Evolutionary conservation across 1,140 invertebrate genomes (phyloP).

Genomic region (Aphidius ervi): DNA sequence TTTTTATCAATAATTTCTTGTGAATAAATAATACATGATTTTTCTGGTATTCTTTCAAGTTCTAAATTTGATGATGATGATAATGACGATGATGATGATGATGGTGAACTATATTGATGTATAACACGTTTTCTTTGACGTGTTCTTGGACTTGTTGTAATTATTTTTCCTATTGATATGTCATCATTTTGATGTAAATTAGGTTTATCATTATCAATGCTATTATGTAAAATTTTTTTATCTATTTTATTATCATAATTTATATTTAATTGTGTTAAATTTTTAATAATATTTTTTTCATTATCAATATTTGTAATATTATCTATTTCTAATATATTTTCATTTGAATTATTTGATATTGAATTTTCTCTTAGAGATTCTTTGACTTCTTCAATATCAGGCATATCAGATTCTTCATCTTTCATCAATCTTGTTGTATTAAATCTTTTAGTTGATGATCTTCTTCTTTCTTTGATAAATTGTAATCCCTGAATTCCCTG

Average conservation of each 20-base stretch:
- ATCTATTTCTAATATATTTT: neutral
- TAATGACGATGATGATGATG: slow-evolving; percentile 26
- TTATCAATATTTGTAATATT: neutral
- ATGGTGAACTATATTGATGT: slow-evolving; percentile 29
- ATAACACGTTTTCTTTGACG: slow-evolving; percentile 18
- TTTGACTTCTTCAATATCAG: slow-evolving; percentile 37
- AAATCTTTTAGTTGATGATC: slow-evolving; percentile 29
- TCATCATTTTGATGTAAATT: neutral
- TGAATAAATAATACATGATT: neutral
- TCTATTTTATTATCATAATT: neutral
- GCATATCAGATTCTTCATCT: slow-evolving; percentile 28
- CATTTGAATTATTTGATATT: slow-evolving; percentile 9
- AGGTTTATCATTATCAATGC: neutral
- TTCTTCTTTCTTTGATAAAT: slow-evolving; percentile 27
- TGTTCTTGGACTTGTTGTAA: neutral
- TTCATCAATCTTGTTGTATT: slow-evolving; percentile 12
- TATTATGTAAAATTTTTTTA: neutral
- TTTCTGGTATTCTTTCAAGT: slow-evolving; percentile 25
- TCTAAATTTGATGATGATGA: slow-evolving; percentile 19
- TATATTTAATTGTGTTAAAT: neutral
- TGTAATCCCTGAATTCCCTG: slow-evolving; percentile 23
- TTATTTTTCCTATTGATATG: neutral
- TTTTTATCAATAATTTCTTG: neutral
- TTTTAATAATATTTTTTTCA: neutral
- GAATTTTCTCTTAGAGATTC: slow-evolving; percentile 19